A percentile compares a stretch with the other conserved stretches of the same genome.
These are phyloP conservation scores for Lepidurus arcticus DNA, from an alignment of 1,140 invertebrate genomes.

Conservation along the genomic window DNA sequence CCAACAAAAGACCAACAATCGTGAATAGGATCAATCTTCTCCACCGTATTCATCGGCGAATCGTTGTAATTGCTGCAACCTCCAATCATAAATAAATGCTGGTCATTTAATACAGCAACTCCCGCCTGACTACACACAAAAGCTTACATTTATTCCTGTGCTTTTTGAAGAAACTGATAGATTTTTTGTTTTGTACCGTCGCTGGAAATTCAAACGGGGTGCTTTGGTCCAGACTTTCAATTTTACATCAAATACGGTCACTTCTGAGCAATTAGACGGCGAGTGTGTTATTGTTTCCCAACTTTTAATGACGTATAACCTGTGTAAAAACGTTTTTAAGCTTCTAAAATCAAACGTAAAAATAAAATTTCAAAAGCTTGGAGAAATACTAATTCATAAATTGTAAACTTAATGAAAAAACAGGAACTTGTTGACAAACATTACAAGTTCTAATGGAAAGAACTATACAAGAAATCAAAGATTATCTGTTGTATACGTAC, in stretches of 20 bases:
- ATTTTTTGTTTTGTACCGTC: conserved; percentile 53
- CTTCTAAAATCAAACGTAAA: background rate
- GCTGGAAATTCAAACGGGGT: conserved; percentile 72
- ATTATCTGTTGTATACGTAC: too few relatives aligned
- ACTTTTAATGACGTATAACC: conserved; percentile 52
- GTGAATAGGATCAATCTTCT: conserved; percentile 69
- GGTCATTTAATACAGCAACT: conserved; percentile 69
- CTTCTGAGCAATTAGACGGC: too few relatives aligned
- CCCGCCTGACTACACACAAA: conserved; percentile 64
- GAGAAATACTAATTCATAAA: background rate
- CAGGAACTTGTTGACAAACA: too few relatives aligned
- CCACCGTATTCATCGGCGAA: conserved; percentile 75
- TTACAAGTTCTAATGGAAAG: too few relatives aligned
- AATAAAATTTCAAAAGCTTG: background rate
- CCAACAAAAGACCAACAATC: conserved; percentile 62
- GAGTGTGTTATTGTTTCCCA: too few relatives aligned
- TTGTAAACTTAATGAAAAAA: conserved; percentile 40
- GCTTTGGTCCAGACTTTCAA: conserved; percentile 70
- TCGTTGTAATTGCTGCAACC: conserved; percentile 77
- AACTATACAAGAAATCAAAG: too few relatives aligned
- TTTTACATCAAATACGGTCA: conserved; percentile 73
- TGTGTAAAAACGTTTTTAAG: conserved; percentile 28
- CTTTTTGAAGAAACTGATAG: background rate
- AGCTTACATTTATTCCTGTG: background rate
- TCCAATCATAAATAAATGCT: conserved; percentile 74